Percentiles rank a stretch among this genome's conserved stretches.
phyloP scores from a whole-genome alignment of 2,113 vertebrate genomes.

The Burhinus bistriatus region DNA sequence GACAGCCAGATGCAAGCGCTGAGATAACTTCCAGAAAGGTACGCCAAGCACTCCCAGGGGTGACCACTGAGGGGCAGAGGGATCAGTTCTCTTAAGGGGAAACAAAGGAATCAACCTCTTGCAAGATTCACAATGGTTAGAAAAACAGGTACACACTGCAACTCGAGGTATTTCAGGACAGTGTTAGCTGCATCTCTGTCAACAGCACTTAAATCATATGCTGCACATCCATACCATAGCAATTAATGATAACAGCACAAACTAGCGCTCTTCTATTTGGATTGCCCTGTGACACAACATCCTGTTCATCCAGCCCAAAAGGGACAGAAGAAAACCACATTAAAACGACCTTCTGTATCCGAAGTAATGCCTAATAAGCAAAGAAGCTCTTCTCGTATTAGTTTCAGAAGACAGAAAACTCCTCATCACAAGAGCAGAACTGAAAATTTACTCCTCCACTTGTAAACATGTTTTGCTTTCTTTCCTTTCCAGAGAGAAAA shows the following conservation, averaged over 20 bases:
- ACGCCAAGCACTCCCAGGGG: background rate
- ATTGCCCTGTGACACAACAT: background rate
- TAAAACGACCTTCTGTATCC: background rate
- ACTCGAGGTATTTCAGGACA: background rate
- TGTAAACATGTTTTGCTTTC: background rate
- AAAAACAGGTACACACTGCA: background rate
- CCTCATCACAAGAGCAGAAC: background rate
- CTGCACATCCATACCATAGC: background rate
- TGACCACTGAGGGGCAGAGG: background rate
- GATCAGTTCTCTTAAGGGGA: fast-evolving
- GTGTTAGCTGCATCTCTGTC: background rate
- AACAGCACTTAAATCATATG: background rate
- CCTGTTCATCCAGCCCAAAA: background rate
- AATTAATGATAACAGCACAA: background rate
- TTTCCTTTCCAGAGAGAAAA: background rate
- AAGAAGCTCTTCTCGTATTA: background rate
- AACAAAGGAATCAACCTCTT: background rate
- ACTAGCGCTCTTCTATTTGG: background rate
- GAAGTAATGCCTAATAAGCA: background rate
- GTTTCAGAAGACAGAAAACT: background rate
- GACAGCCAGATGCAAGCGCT: fast-evolving
- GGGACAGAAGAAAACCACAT: background rate
- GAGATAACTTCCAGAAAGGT: background rate
- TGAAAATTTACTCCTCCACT: background rate
- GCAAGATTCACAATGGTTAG: background rate